A percentile compares a stretch with the other conserved stretches of the same genome.
Conservation (phyloP, 2,113 vertebrate genomes). For the Cheilinus undulatus region DNA sequence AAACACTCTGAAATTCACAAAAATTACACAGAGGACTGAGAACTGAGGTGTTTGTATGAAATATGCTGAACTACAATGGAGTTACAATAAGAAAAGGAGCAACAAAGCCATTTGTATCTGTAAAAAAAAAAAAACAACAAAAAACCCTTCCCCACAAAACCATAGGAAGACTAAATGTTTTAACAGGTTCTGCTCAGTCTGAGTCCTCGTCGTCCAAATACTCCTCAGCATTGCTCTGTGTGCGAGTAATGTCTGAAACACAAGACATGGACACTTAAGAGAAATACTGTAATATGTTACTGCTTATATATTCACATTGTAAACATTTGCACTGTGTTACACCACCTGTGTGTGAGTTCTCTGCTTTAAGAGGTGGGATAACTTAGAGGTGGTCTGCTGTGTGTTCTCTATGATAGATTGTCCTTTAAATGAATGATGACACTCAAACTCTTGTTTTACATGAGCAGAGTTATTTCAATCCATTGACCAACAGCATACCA, state of each 20-base stretch:
- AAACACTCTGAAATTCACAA: slow-evolving; percentile 32
- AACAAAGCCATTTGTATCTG: slow-evolving; percentile 55
- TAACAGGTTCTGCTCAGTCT: slow-evolving; percentile 81
- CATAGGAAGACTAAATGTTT: slow-evolving; percentile 38
- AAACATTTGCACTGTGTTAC: too few relatives aligned
- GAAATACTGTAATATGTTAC: background rate
- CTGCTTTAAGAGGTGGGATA: too few relatives aligned
- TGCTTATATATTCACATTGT: too few relatives aligned
- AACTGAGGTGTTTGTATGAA: slow-evolving; percentile 37
- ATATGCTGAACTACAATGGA: slow-evolving; percentile 47
- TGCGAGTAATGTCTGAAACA: slow-evolving; percentile 84
- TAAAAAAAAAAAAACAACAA: slow-evolving; percentile 22
- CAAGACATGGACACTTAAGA: slow-evolving; percentile 24
- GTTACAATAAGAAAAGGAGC: slow-evolving; percentile 40
- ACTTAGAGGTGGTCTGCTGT: too few relatives aligned
- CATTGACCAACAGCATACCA: too few relatives aligned
- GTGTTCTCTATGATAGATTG: too few relatives aligned
- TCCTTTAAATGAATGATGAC: too few relatives aligned
- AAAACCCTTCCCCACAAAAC: slow-evolving; percentile 13
- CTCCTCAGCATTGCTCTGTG: slow-evolving; percentile 94
- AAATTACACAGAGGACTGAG: slow-evolving; percentile 6
- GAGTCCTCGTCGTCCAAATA: slow-evolving; percentile 99
- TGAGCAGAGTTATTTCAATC: too few relatives aligned
- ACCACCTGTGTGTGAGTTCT: too few relatives aligned
- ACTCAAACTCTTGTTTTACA: too few relatives aligned